These are phyloP conservation scores for Aphelinus atriplicis DNA, from an alignment of 1,140 invertebrate species.

Conservation along the genomic window DNA sequence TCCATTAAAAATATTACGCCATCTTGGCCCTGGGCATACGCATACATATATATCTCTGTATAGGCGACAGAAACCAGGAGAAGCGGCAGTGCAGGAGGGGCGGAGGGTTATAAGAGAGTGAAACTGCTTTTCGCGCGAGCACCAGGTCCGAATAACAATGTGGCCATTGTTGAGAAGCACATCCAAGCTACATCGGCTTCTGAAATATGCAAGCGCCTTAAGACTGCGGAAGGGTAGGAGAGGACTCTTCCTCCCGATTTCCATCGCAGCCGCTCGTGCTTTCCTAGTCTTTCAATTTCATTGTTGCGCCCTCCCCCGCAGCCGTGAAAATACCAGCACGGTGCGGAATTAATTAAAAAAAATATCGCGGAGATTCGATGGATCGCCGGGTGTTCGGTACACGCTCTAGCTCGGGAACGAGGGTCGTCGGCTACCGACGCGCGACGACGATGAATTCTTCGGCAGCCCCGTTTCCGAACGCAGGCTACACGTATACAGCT, in stretches of 20 bases:
- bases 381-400: neutral
- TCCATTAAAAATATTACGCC: conserved; percentile 64
- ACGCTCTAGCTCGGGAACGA: no score
- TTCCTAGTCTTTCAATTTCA: conserved; percentile 19
- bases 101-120: neutral
- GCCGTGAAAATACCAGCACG: conserved; percentile 15
- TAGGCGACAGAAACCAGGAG: neutral
- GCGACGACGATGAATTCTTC: conserved; percentile 3
- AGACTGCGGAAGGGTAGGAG: conserved; percentile 43
- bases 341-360: conserved; percentile 25
- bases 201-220: conserved; percentile 57
- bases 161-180: conserved; percentile 51
- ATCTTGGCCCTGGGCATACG: conserved; percentile 48
- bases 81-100: neutral
- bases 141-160: conserved; percentile 55
- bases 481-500: no score
- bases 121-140: conserved; percentile 40
- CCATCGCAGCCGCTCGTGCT: conserved; percentile 7
- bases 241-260: neutral
- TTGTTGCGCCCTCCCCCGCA: conserved; percentile 4
- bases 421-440: neutral
- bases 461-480: no score
- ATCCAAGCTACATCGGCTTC: conserved; percentile 51
- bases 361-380: conserved; percentile 22
- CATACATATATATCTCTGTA: conserved; percentile 1